Percentiles rank a stretch among this genome's conserved stretches.
Conservation (phyloP, 2,888 invertebrate genomes). For the Drosophila anomalata region DNA sequence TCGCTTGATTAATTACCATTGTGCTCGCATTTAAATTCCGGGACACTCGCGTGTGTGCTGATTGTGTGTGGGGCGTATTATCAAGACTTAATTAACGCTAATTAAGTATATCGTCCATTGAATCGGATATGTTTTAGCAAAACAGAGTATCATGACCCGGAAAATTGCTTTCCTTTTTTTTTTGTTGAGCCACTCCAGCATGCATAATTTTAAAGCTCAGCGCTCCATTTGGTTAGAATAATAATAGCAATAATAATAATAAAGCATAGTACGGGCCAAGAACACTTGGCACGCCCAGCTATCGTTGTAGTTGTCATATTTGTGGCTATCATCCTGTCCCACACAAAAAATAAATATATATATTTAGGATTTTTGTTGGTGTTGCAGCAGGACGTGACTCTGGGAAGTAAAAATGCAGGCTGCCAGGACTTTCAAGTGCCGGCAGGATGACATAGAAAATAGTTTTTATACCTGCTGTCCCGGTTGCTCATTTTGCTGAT, state of each 20-base stretch:
- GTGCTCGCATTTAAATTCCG: constrained; percentile 44
- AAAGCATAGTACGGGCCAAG: constrained; percentile 6
- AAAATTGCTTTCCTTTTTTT: constrained; percentile 21
- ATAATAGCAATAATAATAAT: constrained; percentile 65
- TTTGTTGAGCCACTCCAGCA: not conserved
- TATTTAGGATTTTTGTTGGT: constrained; percentile 16
- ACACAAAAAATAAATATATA: constrained; percentile 26
- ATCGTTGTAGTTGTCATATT: constrained; percentile 51
- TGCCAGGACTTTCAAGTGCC: constrained; percentile 26
- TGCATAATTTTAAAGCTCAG: constrained; percentile 46
- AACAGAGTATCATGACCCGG: constrained; percentile 37
- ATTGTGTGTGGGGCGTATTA: constrained; percentile 13
- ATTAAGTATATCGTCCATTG: constrained; percentile 27
- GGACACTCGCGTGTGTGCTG: not conserved
- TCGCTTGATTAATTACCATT: constrained; percentile 73
- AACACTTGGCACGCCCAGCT: constrained; percentile 34
- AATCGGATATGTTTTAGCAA: constrained; percentile 10
- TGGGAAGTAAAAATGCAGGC: constrained; percentile 61
- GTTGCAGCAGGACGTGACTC: constrained; percentile 66
- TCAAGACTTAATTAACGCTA: constrained; percentile 42
- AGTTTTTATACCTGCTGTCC: constrained; percentile 58
- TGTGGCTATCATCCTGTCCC: constrained; percentile 55
- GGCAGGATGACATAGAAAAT: constrained; percentile 68
- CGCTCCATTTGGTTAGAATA: constrained; percentile 69
- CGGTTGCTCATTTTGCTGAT: constrained; percentile 67